Conservation (phyloP, 2,113 vertebrate genomes). For the Thinocorus orbignyianus region DNA sequence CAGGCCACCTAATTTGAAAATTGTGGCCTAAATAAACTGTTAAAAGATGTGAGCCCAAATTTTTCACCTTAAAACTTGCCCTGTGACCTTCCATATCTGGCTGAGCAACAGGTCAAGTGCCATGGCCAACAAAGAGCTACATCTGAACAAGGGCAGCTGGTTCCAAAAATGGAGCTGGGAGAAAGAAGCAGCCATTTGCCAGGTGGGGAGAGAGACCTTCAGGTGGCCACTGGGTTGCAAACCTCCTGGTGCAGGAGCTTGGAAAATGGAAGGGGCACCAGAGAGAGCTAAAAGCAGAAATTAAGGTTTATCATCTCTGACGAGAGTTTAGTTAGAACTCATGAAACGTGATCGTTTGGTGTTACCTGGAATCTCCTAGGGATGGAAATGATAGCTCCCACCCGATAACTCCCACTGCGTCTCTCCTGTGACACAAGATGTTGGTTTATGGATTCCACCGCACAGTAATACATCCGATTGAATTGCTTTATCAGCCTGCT, state of each 20-base stretch:
- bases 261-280: not conserved
- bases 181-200: not conserved
- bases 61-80: not conserved
- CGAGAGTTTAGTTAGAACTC: not conserved
- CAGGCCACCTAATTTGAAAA: not conserved
- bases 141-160: not conserved
- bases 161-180: not conserved
- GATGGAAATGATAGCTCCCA: not conserved
- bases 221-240: not conserved
- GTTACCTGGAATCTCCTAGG: not conserved
- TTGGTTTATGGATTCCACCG: not conserved
- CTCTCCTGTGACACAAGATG: not conserved
- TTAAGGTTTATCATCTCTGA: not conserved
- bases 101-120: not conserved
- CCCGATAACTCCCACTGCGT: not conserved
- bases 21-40: not conserved
- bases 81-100: not conserved
- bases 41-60: not conserved
- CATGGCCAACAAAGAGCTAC: not conserved
- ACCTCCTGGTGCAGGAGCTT: not conserved
- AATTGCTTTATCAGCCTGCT: slow-evolving; percentile 8
- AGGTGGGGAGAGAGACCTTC: not conserved
- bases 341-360: not conserved
- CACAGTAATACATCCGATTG: not conserved
- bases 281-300: not conserved